Percentiles rank a stretch among this genome's conserved stretches.
phyloP scores from a whole-genome alignment of 2,888 invertebrate genomes.

The Danaus chrysippus region DNA sequence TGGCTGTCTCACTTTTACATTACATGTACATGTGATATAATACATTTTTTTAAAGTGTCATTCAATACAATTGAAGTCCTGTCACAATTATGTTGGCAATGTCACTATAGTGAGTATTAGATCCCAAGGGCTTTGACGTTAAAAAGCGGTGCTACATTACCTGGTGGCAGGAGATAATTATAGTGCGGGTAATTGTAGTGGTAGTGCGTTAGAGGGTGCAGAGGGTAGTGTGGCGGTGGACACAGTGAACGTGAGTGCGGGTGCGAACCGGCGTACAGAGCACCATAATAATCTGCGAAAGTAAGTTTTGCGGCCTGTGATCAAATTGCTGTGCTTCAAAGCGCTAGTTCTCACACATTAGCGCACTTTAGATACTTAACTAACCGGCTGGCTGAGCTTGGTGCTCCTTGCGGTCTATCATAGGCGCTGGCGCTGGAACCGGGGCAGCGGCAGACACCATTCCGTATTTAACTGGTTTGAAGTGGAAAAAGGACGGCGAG shows the following conservation, averaged over 20 bases:
- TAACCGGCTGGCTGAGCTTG: conserved; percentile 78
- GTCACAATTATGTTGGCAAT: too few species aligned
- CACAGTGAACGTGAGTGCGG: conserved; percentile 71
- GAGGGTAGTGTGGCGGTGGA: conserved; percentile 72
- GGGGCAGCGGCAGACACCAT: conserved; percentile 79
- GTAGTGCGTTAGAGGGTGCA: conserved; percentile 74
- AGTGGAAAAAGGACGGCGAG: conserved; percentile 95
- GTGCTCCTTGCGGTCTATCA: conserved; percentile 76
- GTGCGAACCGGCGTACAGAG: conserved; percentile 68
- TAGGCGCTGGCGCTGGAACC: conserved; percentile 59
- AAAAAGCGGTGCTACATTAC: conserved; percentile 50
- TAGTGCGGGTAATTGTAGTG: conserved; percentile 72
- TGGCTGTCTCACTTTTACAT: too few species aligned
- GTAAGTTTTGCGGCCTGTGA: conserved; percentile 49
- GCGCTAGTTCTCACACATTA: conserved; percentile 70
- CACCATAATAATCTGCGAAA: conserved; percentile 73
- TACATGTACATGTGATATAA: too few species aligned
- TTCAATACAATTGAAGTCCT: too few species aligned
- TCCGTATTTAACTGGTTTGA: conserved; percentile 91
- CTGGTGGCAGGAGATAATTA: conserved; percentile 72
- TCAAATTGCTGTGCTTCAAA: conserved; percentile 59
- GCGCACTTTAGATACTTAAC: conserved; percentile 77
- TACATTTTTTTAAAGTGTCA: too few species aligned
- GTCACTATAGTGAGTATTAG: too few species aligned
- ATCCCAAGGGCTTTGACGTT: neutral